These are phyloP conservation scores for Anaspis maculata DNA, from an alignment of 2,888 invertebrate species.

Conservation along the genomic window DNA sequence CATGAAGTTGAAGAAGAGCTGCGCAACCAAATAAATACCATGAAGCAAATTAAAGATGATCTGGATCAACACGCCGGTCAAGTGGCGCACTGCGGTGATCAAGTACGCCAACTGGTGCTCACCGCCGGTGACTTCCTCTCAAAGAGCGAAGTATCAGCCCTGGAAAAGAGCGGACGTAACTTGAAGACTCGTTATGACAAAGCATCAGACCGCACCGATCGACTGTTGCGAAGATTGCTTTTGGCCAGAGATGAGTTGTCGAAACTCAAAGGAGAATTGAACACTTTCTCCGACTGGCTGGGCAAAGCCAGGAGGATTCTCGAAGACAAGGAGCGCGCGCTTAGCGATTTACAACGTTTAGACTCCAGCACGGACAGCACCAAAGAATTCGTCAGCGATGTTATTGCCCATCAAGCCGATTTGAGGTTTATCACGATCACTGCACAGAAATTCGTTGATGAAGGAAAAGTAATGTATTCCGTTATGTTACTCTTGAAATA, in stretches of 20 bases:
- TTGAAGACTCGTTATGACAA: constrained; percentile 76
- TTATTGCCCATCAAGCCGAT: constrained; percentile 94
- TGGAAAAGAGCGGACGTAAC: constrained; percentile 80
- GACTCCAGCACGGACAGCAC: constrained; percentile 69
- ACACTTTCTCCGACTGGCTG: constrained; percentile 77
- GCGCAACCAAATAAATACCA: constrained; percentile 78
- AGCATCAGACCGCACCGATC: constrained; percentile 71
- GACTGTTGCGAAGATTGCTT: constrained; percentile 64
- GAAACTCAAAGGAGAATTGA: constrained; percentile 76
- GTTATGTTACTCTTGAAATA: neutral
- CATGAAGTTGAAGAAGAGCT: constrained; percentile 81
- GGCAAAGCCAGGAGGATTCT: constrained; percentile 69
- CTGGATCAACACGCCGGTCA: constrained; percentile 78
- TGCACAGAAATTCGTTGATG: constrained; percentile 92
- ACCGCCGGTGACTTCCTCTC: constrained; percentile 89
- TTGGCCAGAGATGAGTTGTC: constrained; percentile 81
- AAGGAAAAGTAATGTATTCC: constrained; percentile 65
- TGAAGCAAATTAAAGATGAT: constrained; percentile 88
- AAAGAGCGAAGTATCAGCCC: constrained; percentile 78
- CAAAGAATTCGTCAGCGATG: constrained; percentile 83
- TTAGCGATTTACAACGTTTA: constrained; percentile 67
- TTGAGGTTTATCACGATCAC: constrained; percentile 92
- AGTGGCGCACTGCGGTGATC: constrained; percentile 78
- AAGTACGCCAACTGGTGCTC: constrained; percentile 80
- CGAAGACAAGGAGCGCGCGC: constrained; percentile 76